phyloP scores from a whole-genome alignment of 2,113 vertebrate species.

The Channa maculata region DNA sequence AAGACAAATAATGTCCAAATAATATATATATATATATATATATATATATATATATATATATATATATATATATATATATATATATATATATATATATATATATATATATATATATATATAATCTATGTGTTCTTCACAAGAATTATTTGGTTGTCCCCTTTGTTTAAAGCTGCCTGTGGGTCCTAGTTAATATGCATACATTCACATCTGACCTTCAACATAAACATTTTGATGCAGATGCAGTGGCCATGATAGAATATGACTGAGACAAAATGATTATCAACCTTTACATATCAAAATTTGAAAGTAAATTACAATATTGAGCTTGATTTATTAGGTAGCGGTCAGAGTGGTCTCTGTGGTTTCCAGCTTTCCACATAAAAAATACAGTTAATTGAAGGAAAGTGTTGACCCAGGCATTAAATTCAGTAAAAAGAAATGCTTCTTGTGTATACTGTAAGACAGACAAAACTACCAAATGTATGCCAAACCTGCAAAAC shows the following conservation, averaged over 20 bases:
- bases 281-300: conserved; percentile 9
- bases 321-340: not conserved
- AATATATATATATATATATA: no score
- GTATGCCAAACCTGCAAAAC: not conserved
- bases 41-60: no score
- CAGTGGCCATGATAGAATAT: conserved; percentile 1
- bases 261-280: conserved; percentile 8
- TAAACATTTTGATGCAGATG: conserved; percentile 17
- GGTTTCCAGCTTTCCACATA: not conserved
- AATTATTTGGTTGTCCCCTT: conserved; percentile 27
- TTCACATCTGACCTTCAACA: conserved; percentile 12
- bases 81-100: no score
- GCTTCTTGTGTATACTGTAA: not conserved
- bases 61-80: no score
- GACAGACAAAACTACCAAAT: not conserved
- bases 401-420: not conserved
- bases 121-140: conserved; percentile 11
- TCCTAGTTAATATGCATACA: conserved; percentile 25
- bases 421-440: conserved; percentile 4
- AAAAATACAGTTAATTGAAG: not conserved
- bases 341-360: not conserved
- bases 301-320: not conserved
- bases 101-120: no score
- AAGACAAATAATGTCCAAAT: no score
- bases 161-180: conserved; percentile 48